Base-by-base conservation (phyloP, 2,888 invertebrate genomes). In the Thecocarcelia acutangulata region DNA sequence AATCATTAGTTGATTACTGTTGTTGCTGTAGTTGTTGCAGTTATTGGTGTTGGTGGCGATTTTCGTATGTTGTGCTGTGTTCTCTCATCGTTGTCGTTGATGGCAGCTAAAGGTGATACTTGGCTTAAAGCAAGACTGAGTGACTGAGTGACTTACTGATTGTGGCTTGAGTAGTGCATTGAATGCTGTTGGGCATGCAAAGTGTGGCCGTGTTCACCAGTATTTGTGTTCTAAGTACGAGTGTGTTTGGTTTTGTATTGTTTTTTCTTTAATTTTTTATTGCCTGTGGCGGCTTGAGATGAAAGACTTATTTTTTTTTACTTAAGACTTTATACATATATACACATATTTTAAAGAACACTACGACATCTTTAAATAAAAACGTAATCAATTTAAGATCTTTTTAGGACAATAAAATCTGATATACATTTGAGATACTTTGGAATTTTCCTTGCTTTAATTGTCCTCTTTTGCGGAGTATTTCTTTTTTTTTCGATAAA, bases 1-100 rank as follows among this genome's bases (percentile, higher is more conserved):
- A 86, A 85, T 85, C 86, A 87, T 86, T 86, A 86, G 85, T 84
- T 85, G 84, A 84, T 84, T 84, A 73, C 70, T 75, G 74, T 58
- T 80, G 80, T 69, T 69, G 61, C 9, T 59, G 28, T 19, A 42
- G 56, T 2, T 54, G 44, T 24, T 68, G 17, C 4, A 46, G 58
- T 13, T 63, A 15, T 6, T 64, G 17, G 40, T 59, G 48, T 37
- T 42, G 24, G 66, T 42, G 79, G 13, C 28, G 21, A 48, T 70
- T 44, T 64, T 59, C 69, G 40, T 54, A 21, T n/a, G n/a, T n/a
- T n/a, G 46, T 11, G 13, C 19, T 21, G 61, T 63, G 68, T 42
- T 59, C 28, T 73, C 63, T 54, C 54, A 46, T 28, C 19, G 42
- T 28, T 64, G 66, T 46, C 66, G 69, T 24, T 46, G 75, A 64